phyloP scores from a whole-genome alignment of 2,113 vertebrate genomes.

The Chrysochloris asiatica region DNA sequence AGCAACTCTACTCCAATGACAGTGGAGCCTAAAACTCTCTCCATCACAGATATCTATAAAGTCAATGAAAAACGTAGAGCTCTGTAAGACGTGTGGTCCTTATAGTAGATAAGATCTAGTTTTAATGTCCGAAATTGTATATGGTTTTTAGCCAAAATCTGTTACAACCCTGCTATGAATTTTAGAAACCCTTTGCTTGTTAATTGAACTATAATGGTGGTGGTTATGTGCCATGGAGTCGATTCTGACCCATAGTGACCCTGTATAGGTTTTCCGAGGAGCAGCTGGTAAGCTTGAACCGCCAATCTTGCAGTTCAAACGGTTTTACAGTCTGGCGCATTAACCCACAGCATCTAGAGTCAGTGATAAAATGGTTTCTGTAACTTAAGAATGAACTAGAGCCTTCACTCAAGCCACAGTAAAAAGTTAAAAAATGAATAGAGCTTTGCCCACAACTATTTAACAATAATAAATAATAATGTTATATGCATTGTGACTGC shows the following conservation, averaged over 20 bases:
- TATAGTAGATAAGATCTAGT: not conserved
- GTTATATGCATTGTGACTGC: not conserved
- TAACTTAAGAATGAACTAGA: conserved; percentile 53
- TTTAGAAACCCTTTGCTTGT: not conserved
- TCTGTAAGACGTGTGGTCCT: not conserved
- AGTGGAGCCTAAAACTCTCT: not conserved
- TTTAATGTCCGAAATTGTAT: conserved; percentile 25
- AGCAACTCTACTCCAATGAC: not conserved
- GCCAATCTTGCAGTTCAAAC: too few relatives aligned
- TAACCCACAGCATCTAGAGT: too few relatives aligned
- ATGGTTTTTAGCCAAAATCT: conserved; percentile 6
- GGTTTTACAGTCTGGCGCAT: too few relatives aligned
- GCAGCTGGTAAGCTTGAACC: too few relatives aligned
- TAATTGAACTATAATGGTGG: conserved; percentile 1
- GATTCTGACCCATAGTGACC: too few relatives aligned
- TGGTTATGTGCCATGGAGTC: too few relatives aligned
- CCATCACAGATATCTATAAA: conserved; percentile 15
- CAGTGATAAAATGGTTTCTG: conserved; percentile 32
- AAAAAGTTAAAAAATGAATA: too few relatives aligned
- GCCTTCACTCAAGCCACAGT: too few relatives aligned
- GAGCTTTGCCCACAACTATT: conserved; percentile 24
- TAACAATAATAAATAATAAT: not conserved
- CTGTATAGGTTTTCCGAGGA: too few relatives aligned
- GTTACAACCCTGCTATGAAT: conserved; percentile 18
- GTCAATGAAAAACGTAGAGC: not conserved